Percentiles rank a stretch among this genome's conserved stretches.
phyloP scores from a whole-genome alignment of 1,140 invertebrate genomes.

The Nasonia vitripennis region DNA sequence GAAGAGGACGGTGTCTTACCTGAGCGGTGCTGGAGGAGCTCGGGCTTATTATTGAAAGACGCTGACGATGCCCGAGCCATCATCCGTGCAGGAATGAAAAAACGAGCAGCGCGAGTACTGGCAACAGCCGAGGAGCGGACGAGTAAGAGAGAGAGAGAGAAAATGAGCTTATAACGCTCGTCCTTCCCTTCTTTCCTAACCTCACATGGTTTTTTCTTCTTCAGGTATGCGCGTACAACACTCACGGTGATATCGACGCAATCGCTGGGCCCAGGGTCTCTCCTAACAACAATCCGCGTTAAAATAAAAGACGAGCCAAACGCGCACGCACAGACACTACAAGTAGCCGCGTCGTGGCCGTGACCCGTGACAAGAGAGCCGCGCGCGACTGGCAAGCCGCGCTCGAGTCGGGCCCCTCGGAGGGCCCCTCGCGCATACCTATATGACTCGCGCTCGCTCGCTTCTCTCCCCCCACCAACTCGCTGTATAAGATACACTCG shows the following conservation, averaged over 20 bases:
- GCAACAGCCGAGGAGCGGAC: not conserved
- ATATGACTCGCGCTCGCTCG: not conserved
- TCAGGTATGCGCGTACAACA: too few species aligned
- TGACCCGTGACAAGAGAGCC: constrained; percentile 46
- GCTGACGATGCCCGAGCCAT: not conserved
- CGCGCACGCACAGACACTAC: too few species aligned
- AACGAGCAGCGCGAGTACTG: not conserved
- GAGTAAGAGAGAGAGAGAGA: not conserved
- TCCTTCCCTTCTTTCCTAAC: not conserved
- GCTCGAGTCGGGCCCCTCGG: constrained; percentile 15
- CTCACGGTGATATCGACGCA: too few species aligned
- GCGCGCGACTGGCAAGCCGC: constrained; percentile 34
- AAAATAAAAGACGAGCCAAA: too few species aligned
- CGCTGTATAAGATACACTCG: not conserved
- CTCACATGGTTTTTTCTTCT: not conserved
- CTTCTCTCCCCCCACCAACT: not conserved
- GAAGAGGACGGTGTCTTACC: constrained; percentile 2
- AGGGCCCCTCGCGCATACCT: constrained; percentile 37
- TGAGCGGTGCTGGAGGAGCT: not conserved
- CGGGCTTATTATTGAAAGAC: not conserved
- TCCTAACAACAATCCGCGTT: too few species aligned
- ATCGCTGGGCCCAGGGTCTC: too few species aligned
- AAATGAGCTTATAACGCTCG: not conserved
- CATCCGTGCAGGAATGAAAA: constrained; percentile 19
- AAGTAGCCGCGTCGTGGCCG: constrained; percentile 29